Evolutionary conservation across 2,797 vertebrate genomes (phyloP).

Genomic region (Emys orbicularis): DNA sequence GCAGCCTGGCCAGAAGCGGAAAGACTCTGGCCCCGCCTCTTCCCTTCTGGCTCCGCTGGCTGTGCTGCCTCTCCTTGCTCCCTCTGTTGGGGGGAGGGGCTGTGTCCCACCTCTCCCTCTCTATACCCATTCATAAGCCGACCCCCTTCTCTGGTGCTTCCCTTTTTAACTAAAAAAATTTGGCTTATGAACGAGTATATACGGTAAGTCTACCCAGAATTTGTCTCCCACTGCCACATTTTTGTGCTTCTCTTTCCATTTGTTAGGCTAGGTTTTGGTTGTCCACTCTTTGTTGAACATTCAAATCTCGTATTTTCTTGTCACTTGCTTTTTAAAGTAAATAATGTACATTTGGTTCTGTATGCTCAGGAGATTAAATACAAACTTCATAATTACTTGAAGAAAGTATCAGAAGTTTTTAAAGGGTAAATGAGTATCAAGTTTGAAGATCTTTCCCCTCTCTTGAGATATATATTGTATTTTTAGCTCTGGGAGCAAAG

Average conservation of each 20-base stretch:
- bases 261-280: background rate
- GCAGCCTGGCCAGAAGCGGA: too few species aligned
- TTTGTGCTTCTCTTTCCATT: background rate
- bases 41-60: too few species aligned
- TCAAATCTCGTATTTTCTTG: constrained; percentile 24
- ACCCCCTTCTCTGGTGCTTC: too few species aligned
- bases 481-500: constrained; percentile 60
- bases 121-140: too few species aligned
- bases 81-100: too few species aligned
- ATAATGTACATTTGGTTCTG: background rate
- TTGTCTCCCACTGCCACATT: background rate
- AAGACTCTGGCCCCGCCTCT: too few species aligned
- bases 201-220: background rate
- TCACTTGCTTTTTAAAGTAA: constrained; percentile 9
- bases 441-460: constrained; percentile 43
- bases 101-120: too few species aligned
- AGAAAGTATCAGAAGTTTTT: constrained; percentile 3
- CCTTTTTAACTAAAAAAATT: too few species aligned
- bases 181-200: too few species aligned
- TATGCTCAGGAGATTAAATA: background rate
- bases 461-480: constrained; percentile 23
- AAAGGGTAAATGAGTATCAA: constrained; percentile 18
- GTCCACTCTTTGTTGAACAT: background rate
- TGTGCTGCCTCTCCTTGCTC: too few species aligned
- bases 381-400: constrained; percentile 20